Base-by-base conservation (phyloP, 2,797 vertebrate genomes). In the Arctocebus calabarensis region DNA sequence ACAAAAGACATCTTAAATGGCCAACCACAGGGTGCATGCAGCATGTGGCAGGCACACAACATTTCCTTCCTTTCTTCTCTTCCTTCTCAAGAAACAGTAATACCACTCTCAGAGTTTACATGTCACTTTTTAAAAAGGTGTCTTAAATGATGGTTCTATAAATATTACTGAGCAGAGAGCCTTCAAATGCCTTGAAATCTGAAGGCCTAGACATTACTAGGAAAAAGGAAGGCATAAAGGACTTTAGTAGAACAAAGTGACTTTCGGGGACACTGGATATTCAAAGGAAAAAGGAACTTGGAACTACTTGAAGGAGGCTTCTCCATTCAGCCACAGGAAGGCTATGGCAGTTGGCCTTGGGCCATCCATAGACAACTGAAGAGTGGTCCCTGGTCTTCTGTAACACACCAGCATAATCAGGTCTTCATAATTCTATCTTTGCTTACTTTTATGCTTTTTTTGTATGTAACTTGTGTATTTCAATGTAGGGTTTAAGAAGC, bases 31-130 rank as follows among this genome's bases (percentile, higher is more conserved):
- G 27, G 32, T n/a, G 7, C 6, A 9, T 52, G 8, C n/a, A 7
- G 8, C 40, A 12, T 0, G 13, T 11, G 3, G 6, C 14, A 29
- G 68, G 40, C 0, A 2, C n/a, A 40, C 27, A 40, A 0, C 40
- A 40, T 16, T 81, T 64, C 9, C 40, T 68, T 68, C 64, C 55
- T 92, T 52, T 43, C 37, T 48, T 17, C 23, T 73, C 25, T n/a
- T 84, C 23, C 23, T 48, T 34, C 29, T 48, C n/a, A 71, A 83
- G 75, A 75, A 77, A 74, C 27, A 74, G 4, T 32, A 32, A 3
- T 14, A 17, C 0, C 9, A 17, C 22, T 10, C 13, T 32, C 22
- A 9, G 70, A 40, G 40, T 68, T 75, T 11, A 2, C 34, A 23
- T 43, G 27, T 66, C 74, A 79, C 62, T 37, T 52, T 57, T 66